Evolutionary conservation across 2,113 vertebrate genomes (phyloP).

Genomic region (Turnix velox): DNA sequence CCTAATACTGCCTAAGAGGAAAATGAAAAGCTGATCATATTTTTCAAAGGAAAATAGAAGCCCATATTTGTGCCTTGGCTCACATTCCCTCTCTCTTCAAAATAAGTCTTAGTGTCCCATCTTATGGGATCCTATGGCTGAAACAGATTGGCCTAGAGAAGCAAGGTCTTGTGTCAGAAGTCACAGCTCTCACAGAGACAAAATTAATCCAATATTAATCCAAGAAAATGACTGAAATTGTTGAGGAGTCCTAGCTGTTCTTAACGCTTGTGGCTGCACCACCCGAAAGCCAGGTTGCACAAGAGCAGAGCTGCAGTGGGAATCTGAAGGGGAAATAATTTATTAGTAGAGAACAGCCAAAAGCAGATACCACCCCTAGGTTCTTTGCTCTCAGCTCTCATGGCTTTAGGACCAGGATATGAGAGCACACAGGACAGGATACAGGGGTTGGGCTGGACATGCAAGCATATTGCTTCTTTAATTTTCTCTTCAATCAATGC

Average conservation of each 20-base stretch:
- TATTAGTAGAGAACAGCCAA: not conserved
- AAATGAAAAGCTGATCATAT: not conserved
- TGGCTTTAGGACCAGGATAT: fast-evolving
- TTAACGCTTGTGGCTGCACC: not conserved
- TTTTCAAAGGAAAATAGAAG: slow-evolving; percentile 8
- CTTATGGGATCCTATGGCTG: not conserved
- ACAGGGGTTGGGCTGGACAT: not conserved
- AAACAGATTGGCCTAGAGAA: not conserved
- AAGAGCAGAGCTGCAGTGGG: not conserved
- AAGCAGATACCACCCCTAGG: fast-evolving
- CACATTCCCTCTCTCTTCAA: not conserved
- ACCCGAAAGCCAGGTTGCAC: fast-evolving
- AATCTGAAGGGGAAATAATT: not conserved
- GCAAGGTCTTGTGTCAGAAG: not conserved
- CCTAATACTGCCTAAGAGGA: not conserved
- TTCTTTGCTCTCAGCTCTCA: fast-evolving
- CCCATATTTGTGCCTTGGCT: not conserved
- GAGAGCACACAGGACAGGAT: not conserved
- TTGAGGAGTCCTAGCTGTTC: not conserved
- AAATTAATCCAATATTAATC: not conserved
- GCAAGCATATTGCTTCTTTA: not conserved
- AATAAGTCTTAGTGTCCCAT: not conserved
- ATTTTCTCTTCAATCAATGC: not conserved
- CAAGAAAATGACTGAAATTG: not conserved
- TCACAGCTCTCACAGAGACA: not conserved